Percentiles rank a stretch among this genome's conserved stretches.
Evolutionary conservation across 1,140 invertebrate species (phyloP).

Genomic region (Tetramorium parvispinum): DNA sequence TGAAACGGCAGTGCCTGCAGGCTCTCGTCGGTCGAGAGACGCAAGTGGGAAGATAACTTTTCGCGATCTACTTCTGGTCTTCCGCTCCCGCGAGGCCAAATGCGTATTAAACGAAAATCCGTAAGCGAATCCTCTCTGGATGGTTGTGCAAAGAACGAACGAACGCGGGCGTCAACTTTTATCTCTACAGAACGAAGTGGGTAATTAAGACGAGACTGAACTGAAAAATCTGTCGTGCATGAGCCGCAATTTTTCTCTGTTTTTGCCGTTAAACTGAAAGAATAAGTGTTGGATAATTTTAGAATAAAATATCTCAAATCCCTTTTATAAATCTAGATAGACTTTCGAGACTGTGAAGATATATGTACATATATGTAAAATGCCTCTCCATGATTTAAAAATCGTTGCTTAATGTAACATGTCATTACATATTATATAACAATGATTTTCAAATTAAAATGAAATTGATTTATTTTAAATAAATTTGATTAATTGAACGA

Average conservation of each 20-base stretch:
- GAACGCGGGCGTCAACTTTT: not conserved
- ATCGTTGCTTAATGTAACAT: no score
- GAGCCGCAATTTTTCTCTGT: not conserved
- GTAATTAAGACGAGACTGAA: conserved; percentile 19
- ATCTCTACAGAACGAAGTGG: not conserved
- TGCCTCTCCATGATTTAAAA: no score
- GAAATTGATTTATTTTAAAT: not conserved
- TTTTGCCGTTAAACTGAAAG: not conserved
- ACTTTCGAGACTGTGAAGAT: not conserved
- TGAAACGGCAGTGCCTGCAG: conserved; percentile 59
- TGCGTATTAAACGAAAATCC: conserved; percentile 60
- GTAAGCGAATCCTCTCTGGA: conserved; percentile 49
- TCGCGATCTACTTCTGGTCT: conserved; percentile 42
- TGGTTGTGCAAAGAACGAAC: conserved; percentile 32
- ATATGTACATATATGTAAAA: not conserved
- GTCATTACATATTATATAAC: not conserved
- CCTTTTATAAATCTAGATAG: not conserved
- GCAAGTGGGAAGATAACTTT: conserved; percentile 69
- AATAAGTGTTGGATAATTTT: not conserved
- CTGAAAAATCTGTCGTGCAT: not conserved
- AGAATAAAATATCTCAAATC: not conserved
- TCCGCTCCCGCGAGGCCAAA: conserved; percentile 57
- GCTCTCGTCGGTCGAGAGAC: conserved; percentile 40
- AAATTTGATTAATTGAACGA: not conserved
- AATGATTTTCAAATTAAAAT: not conserved